Percentiles rank a stretch among this genome's conserved stretches.
Evolutionary conservation across 2,797 vertebrate species (phyloP).

Genomic region (Siniperca obscura): DNA sequence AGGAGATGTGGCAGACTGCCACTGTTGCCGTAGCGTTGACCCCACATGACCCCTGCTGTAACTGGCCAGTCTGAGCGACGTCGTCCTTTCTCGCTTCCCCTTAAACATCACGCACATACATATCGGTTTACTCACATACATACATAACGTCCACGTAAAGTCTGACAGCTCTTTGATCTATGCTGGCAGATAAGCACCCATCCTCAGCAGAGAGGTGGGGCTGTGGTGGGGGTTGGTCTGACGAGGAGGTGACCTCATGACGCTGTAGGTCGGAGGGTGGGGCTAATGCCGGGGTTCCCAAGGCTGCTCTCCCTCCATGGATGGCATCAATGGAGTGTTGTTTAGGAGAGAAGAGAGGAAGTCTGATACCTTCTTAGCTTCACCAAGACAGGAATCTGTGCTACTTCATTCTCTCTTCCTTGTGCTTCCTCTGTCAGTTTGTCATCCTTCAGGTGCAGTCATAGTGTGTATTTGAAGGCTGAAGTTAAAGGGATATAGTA

Average conservation of each 20-base stretch:
- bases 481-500: not conserved
- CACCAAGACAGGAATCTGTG: not conserved
- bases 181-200: conserved; percentile 40
- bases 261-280: conserved; percentile 21
- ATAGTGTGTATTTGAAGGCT: not conserved
- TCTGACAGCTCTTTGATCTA: conserved; percentile 55
- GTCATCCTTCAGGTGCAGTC: not conserved
- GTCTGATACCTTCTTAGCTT: conserved; percentile 36
- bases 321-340: conserved; percentile 65
- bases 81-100: conserved; percentile 1
- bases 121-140: conserved; percentile 44
- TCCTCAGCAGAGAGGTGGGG: conserved; percentile 10
- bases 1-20: conserved; percentile 58
- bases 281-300: conserved; percentile 24
- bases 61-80: conserved; percentile 60
- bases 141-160: conserved; percentile 9
- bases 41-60: conserved; percentile 69
- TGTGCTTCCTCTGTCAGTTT: not conserved
- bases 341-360: conserved; percentile 48
- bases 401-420: not conserved
- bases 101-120: conserved; percentile 24
- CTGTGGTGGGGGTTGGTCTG: conserved; percentile 20
- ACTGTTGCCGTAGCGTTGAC: conserved; percentile 66
- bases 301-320: not conserved
- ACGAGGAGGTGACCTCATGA: conserved; percentile 59